Base-by-base conservation (phyloP, 2,113 vertebrate species). In the Gallinago media region DNA sequence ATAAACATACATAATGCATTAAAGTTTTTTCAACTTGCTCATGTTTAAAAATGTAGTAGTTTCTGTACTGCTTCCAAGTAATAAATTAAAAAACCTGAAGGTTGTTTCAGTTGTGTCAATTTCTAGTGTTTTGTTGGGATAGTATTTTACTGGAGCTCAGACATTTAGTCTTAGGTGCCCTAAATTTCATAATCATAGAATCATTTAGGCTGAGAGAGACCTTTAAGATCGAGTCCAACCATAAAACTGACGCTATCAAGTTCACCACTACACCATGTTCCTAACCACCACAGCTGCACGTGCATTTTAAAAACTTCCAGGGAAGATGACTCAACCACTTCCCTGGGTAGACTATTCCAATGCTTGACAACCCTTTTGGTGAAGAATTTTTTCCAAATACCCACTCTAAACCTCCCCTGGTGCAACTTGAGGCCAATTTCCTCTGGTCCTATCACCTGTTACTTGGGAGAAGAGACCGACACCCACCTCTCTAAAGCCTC, bases 231-330 rank as follows among this genome's bases (percentile, higher is more conserved):
- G 0, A 40, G 36, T 56, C n/a, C 34, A 75, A 8, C 25, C 2
- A 2, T 23, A 20, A 68, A 55, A 14, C 5, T 25, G 31, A 11
- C 10, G 12, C 8, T 67, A 20, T 12, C 23, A 81, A 34, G 17
- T 50, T 3, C 7, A 73, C 12, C 12, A 44, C 31, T 55, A n/a
- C 71, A 31, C 26, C 5, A 8, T 44, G 3, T 32, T 15, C 22
- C 17, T n/a, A 20, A 55, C 31, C 0, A 1, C 2, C 10, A 31
- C 12, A 15, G 31, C 11, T 26, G 26, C 3, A 11, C 0, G 0
- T 62, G 15, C 40, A 23, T 68, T 88, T 61, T 23, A 50, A 85
- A 55, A 31, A 17, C 15, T 4, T 71, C 27, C 27, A 40, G 27
- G 20, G 11, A 13, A 25, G 23, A 8, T 25, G 32, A n/a, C 11